Evolutionary conservation across 2,888 invertebrate species (phyloP), one percentile per base, ranked within the genome.

Genomic region (Drosophila kanekoi): DNA sequence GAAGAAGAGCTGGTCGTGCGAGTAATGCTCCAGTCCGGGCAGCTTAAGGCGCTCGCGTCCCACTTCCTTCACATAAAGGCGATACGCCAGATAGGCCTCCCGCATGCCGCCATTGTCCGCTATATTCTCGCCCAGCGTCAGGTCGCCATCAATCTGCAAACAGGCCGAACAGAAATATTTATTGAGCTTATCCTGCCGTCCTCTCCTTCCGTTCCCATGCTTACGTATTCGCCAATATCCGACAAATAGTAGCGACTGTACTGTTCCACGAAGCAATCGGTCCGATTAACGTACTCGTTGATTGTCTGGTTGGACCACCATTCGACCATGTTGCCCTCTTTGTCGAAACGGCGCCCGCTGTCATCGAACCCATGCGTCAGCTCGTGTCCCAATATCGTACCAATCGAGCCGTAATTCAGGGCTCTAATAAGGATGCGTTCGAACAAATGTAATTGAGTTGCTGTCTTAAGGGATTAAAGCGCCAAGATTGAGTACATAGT

Each of bases 231-330:
- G 33, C 93, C 93, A 1, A 95, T 93, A 88, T 95, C 95, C 0
- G 94, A 92, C 23, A 96, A 85, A 75, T 95, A 95, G 85, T 94
- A 96, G 18, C 92, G 92, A 48, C 94, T 94, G 90, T 98, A 98
- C 90, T 98, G 98, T 43, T 96, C 94, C 14, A 98, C 93, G 89
- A 98, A 98, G 90, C 98, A 98, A 71, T 95, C 93, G 0, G 96
- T 95, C 87, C 95, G 95, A 74, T 96, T 94, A 53, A 95, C 94
- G 91, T 97, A 98, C 18, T 95, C 95, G 13, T 93, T 92, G 48
- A 96, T 95, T 0, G 97, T 97, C 44, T 93, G 93, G 79, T 96
- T 95, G 1, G 95, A 95, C 98, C 98, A 98, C 98, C 98, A 98
- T 68, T 96, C 96, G n/a, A 95, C 92, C 84, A 96, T 93, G 92